A percentile compares a stretch with the other conserved stretches of the same genome.
phyloP scores from a whole-genome alignment of 2,888 invertebrate species.

The Busseola fusca region DNA sequence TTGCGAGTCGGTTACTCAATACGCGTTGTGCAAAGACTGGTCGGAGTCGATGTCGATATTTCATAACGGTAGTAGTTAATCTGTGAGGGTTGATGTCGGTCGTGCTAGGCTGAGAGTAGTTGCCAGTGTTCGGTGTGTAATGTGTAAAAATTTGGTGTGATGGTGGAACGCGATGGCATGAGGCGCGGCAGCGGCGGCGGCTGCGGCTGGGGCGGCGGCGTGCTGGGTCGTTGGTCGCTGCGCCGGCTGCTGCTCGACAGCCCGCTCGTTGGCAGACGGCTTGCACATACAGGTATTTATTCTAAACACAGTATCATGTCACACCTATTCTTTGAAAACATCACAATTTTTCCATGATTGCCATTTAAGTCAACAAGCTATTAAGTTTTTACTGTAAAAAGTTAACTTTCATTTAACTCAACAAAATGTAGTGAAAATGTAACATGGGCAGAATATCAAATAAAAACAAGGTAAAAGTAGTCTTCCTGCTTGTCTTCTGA shows the following conservation, averaged over 20 bases:
- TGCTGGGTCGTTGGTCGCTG: constrained; percentile 90
- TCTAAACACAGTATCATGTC: neutral
- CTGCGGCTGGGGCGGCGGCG: constrained; percentile 85
- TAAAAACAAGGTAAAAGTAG: constrained; percentile 6
- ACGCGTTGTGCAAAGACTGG: constrained; percentile 78
- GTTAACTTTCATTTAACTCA: neutral
- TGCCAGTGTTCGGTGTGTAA: constrained; percentile 69
- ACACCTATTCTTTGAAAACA: neutral
- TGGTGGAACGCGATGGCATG: constrained; percentile 85
- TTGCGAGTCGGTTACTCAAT: constrained; percentile 82
- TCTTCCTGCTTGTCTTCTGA: constrained; percentile 18
- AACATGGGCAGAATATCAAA: constrained; percentile 1
- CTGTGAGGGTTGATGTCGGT: constrained; percentile 68
- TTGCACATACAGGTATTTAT: constrained; percentile 85
- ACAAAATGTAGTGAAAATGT: constrained; percentile 8
- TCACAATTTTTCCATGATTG: neutral
- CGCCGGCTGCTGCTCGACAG: constrained; percentile 92
- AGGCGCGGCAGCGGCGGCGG: constrained; percentile 82
- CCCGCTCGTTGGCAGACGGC: constrained; percentile 91
- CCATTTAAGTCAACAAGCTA: neutral
- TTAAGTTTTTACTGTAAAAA: neutral
- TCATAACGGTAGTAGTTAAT: constrained; percentile 77
- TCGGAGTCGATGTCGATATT: constrained; percentile 70
- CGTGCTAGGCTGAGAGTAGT: constrained; percentile 64
- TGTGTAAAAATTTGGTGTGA: constrained; percentile 79